A percentile compares a stretch with the other conserved stretches of the same genome.
phyloP scores from a whole-genome alignment of 2,888 invertebrate genomes.

The Stenolophus ochropezus region DNA sequence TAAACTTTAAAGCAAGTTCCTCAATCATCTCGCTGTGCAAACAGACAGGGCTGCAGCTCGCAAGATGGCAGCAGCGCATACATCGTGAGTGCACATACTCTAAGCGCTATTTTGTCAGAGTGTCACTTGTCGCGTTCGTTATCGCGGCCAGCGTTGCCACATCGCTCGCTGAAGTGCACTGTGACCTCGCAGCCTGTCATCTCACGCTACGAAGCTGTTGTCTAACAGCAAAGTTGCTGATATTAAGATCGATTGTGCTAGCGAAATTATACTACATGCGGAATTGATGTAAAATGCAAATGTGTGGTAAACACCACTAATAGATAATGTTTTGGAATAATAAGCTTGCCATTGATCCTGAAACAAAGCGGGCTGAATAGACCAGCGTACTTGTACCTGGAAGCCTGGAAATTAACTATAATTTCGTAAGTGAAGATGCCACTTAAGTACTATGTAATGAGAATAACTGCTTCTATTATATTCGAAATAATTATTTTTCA shows the following conservation, averaged over 20 bases:
- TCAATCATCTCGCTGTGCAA: constrained; percentile 6
- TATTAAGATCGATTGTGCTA: not conserved
- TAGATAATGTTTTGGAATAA: not conserved
- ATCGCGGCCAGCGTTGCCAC: constrained; percentile 30
- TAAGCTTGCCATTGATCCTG: not conserved
- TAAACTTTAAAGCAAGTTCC: constrained; percentile 27
- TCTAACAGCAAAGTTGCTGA: not conserved
- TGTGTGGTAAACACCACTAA: not conserved
- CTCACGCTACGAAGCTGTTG: constrained; percentile 14
- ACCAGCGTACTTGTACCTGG: no score
- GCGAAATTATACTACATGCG: not conserved
- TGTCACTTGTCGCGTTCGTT: constrained; percentile 48
- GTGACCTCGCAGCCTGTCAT: constrained; percentile 16
- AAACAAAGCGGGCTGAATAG: not conserved
- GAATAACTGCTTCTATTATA: no score
- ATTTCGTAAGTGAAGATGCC: no score
- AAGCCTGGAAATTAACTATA: no score
- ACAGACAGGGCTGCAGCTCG: constrained; percentile 8
- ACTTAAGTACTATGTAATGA: no score
- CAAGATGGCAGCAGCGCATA: constrained; percentile 11
- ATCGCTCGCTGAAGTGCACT: constrained; percentile 12
- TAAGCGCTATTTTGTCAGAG: constrained; percentile 40
- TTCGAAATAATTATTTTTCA: no score
- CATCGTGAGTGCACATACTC: constrained; percentile 40
- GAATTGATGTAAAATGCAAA: not conserved